A percentile compares a stretch with the other conserved stretches of the same genome.
These are phyloP conservation scores for Oryzias sinensis DNA, from an alignment of 2,797 vertebrate species.

Conservation along the genomic window DNA sequence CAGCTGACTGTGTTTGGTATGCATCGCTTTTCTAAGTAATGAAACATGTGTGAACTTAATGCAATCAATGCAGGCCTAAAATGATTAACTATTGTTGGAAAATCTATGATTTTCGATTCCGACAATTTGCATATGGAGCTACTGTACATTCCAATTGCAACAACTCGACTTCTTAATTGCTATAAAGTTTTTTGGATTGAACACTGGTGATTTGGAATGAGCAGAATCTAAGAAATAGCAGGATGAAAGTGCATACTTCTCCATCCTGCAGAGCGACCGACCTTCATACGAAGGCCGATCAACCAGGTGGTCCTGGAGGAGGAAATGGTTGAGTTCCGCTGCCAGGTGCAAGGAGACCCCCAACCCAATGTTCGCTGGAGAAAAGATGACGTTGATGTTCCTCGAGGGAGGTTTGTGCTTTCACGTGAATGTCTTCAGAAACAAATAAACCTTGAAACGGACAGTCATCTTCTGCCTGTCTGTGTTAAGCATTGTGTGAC, in stretches of 20 bases:
- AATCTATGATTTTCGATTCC: too few relatives aligned
- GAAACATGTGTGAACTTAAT: not conserved
- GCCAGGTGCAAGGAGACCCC: constrained; percentile 96
- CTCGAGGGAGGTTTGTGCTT: constrained; percentile 87
- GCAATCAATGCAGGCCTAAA: not conserved
- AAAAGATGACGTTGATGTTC: constrained; percentile 93
- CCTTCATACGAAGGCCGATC: constrained; percentile 92
- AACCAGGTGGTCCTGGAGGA: constrained; percentile 98
- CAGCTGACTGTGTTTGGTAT: constrained; percentile 98
- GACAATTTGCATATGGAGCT: too few relatives aligned
- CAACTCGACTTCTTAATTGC: too few relatives aligned
- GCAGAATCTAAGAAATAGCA: not conserved
- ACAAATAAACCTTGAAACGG: not conserved
- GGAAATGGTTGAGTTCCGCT: constrained; percentile 93
- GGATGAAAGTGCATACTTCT: not conserved
- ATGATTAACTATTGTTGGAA: too few relatives aligned
- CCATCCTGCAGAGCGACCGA: constrained; percentile 85
- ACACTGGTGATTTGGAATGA: not conserved
- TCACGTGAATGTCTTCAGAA: constrained; percentile 9
- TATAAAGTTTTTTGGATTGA: too few relatives aligned
- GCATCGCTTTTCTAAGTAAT: constrained; percentile 6
- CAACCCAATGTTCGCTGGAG: constrained; percentile 94
- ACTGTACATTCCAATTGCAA: too few relatives aligned
- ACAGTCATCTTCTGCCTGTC: not conserved
- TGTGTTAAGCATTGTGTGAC: constrained; percentile 22